Evolutionary conservation across 2,113 vertebrate species (phyloP).

Genomic region (Pithys albifrons): DNA sequence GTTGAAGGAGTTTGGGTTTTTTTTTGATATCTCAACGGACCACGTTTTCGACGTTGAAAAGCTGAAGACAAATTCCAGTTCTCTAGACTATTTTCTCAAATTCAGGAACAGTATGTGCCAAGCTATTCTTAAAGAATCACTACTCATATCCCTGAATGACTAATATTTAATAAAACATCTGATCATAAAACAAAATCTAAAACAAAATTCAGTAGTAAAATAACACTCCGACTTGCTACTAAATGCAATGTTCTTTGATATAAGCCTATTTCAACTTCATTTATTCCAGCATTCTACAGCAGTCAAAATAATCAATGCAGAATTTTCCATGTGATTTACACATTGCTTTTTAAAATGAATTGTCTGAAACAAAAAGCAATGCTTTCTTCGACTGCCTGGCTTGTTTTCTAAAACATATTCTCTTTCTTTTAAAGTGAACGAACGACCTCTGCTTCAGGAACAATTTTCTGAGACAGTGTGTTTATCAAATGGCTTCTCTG

Average conservation of each 20-base stretch:
- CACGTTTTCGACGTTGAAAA: neutral
- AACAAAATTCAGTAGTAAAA: neutral
- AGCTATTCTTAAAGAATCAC: constrained; percentile 8
- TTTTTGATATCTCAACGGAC: neutral
- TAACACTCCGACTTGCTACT: neutral
- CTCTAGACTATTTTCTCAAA: neutral
- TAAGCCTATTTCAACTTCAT: constrained; percentile 48
- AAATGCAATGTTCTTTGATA: constrained; percentile 51
- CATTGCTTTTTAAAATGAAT: constrained; percentile 65
- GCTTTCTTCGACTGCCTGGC: constrained; percentile 61
- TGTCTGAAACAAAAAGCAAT: constrained; percentile 54
- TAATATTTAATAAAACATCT: constrained; percentile 56
- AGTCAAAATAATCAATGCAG: constrained; percentile 60
- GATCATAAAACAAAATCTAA: constrained; percentile 28
- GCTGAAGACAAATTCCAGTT: neutral
- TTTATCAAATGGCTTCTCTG: constrained; percentile 80
- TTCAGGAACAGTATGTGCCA: neutral
- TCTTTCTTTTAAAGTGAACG: constrained; percentile 75
- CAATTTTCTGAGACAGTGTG: constrained; percentile 78
- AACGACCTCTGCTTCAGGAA: constrained; percentile 78
- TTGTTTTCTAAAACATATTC: constrained; percentile 74
- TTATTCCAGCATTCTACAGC: constrained; percentile 55
- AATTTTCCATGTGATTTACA: constrained; percentile 74
- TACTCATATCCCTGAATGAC: neutral
- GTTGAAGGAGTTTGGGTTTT: neutral